Base-by-base conservation (phyloP, 2,797 vertebrate species). In the Pogoniulus pusillus region DNA sequence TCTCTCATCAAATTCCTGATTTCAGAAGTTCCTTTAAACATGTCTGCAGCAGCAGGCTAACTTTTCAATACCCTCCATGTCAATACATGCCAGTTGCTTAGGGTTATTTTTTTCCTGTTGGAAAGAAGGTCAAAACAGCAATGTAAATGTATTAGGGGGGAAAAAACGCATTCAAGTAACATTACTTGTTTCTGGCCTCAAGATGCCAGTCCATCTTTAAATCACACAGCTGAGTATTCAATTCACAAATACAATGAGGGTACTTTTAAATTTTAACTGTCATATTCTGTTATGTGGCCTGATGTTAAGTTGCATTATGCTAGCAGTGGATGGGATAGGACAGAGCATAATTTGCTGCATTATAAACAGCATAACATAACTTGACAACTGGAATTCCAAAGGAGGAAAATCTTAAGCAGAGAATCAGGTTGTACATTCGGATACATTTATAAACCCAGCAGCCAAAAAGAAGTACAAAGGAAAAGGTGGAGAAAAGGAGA, bases 171-270 rank as follows among this genome's bases (percentile, higher is more conserved):
- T 79, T 96, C 84, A 87, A 90, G 81, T 34, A 91, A 91, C 60
- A 76, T 93, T 87, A 89, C 85, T 94, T 93, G 94, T 96, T 94
- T 96, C 68, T 76, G 81, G 82, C 96, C 64, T 94, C 78, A 96
- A 91, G 74, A 86, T 97, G 87, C 84, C 91, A 94, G 94, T 95
- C 94, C 69, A 17, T 94, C 74, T 96, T 92, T 97, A 96, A 96
- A 95, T 97, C 92, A 88, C 22, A 4, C 84, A 89, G 90, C 3
- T 91, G 91, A 90, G 94, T 94, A 95, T 96, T 94, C 95, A 68
- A 93, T 96, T 96, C 96, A 96, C 93, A 96, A 96, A 93, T 96
- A 94, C 89, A 97, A 95, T 96, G 96, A 96, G 86, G 92, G 87
- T 53, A 91, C 91, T 96, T 95, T 95, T 89, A 96, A 96, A 96